These are phyloP conservation scores for Lerema accius DNA, from an alignment of 1,140 invertebrate species.

Conservation along the genomic window DNA sequence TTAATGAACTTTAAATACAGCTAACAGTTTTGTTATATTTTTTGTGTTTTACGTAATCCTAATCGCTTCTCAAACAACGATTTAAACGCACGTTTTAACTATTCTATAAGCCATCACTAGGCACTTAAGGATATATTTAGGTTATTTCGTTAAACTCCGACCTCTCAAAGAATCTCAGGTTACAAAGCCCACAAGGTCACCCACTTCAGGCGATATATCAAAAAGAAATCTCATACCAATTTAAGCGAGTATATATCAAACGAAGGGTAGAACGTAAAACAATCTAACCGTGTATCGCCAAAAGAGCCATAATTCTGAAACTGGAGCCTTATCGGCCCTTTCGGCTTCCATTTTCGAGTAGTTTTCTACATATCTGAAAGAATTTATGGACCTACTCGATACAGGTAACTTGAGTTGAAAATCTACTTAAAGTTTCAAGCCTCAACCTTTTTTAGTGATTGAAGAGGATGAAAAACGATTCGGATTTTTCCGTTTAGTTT, in stretches of 20 bases:
- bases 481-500: not conserved
- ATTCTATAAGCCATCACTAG: too few species aligned
- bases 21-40: not conserved
- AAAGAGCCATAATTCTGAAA: constrained; percentile 32
- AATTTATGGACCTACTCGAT: constrained; percentile 34
- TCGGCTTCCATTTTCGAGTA: constrained; percentile 26
- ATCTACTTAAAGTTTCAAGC: not conserved
- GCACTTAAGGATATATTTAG: too few species aligned
- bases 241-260: constrained; percentile 2
- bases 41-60: not conserved
- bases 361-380: constrained; percentile 21
- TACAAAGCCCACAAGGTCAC: constrained; percentile 28
- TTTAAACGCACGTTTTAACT: too few species aligned
- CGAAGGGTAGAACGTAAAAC: not conserved
- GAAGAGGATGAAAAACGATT: not conserved
- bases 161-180: constrained; percentile 1
- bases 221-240: constrained; percentile 31
- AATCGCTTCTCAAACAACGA: not conserved
- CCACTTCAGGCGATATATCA: constrained; percentile 29
- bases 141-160: not conserved
- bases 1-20: not conserved
- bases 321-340: constrained; percentile 32
- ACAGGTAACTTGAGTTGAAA: constrained; percentile 14
- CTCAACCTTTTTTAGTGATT: not conserved
- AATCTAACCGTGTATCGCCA: constrained; percentile 4